Base-by-base conservation (phyloP, 1,140 invertebrate genomes). In the Nixonia krombeini region DNA sequence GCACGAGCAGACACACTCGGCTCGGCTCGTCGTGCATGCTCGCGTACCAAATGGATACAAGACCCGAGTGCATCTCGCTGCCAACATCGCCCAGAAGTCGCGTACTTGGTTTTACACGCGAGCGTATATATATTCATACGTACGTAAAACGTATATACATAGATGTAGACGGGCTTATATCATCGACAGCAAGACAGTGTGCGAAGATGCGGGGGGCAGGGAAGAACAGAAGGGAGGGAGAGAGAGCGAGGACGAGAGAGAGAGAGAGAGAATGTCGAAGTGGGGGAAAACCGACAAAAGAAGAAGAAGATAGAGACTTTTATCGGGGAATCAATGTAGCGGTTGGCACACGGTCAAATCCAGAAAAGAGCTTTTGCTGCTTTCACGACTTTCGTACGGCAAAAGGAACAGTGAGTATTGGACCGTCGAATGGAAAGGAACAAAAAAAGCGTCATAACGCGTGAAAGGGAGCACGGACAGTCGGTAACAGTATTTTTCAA, bases 271-370 rank as follows among this genome's bases (percentile, higher is more conserved):
- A 10, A 35, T 33, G 40, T 17, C 35, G 28, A 23, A 17, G 8
- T 9, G 40, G 16, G 40, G 15, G 45, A 35, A 33, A 33, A 33
- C 29, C 8, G 31, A 53, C 46, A 15, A 37, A 17, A 9, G n/a
- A 8, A 13, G n/a, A 8, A 13, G 9, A 35, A 35, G 15, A 29
- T 8, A 29, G 25, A 50, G 49, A 35, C 45, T 66, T 74, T 68
- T 50, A 62, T 52, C 35, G 55, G 67, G 67, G 72, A 75, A 75
- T 76, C 74, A 49, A 76, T 73, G 71, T 67, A 59, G 59, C 64
- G 46, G 46, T 37, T 47, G 42, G 37, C 46, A 44, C 46, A 28
- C 44, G 41, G 47, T 38, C 13, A 41, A 59, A 59, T 59, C 23
- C 41, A 23, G 18, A 61, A 55, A 55, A 63, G 51, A 63, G 59